Base-by-base conservation (phyloP, 1,140 invertebrate genomes). In the Dolichoris vasculosae region DNA sequence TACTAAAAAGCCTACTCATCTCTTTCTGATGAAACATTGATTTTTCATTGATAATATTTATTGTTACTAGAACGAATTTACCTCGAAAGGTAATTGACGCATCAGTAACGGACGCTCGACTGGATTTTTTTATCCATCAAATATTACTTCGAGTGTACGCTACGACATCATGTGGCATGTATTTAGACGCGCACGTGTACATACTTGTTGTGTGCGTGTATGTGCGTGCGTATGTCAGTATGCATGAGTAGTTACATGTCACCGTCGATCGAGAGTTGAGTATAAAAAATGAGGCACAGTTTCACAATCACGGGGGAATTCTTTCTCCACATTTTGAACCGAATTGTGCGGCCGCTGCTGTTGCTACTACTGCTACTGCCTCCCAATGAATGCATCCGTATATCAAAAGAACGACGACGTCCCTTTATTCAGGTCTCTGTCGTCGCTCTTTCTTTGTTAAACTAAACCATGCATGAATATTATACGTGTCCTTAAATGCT, bases 261-360 rank as follows among this genome's bases (percentile, higher is more conserved):
- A 71, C 51, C 55, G 67, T 87, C 76, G 38, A 87, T 86, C 73
- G 80, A 86, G 84, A 92, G 88, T 88, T 92, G 89, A 91, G 90
- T 92, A 92, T 91, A 92, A 93, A 93, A 91, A 91, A 91, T 92
- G 92, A 93, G 93, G 92, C 93, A 93, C 92, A 92, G 90, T 93
- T 93, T 93, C 90, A 92, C 91, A 92, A 93, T 93, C 90, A 91
- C 90, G 90, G 91, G 90, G 91, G 84, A 90, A 90, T 88, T 78
- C 9, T 85, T 43, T 76, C 69, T 81, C 51, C 40, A 76, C 26
- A 81, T 76, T 80, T 63, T 59, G 7, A 76, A 90, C 88, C 90
- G 87, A 90, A 91, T 89, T 90, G 89, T 90, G 89, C 80, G 84
- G 80, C 84, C 73, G 84, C 84, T 86, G 84, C 73, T 86, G 32